Evolutionary conservation across 1,140 invertebrate species (phyloP), one percentile per base, ranked within the genome.

Genomic region (Lineus longissimus): DNA sequence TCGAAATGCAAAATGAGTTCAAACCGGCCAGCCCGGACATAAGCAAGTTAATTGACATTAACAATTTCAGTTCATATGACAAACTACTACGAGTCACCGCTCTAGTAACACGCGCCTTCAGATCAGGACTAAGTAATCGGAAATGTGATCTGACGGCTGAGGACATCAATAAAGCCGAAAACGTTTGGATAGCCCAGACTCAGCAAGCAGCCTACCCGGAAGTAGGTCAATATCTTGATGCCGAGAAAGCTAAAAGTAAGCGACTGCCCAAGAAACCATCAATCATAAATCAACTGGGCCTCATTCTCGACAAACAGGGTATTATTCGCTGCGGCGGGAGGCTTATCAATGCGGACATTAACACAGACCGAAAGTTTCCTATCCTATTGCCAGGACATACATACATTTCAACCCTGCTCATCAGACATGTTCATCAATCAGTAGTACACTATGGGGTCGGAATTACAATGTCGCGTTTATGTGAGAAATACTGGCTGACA

Each of bases 321-420:
- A 9, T 51, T 9, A 51, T 51, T 51, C 47, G 47, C 19, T 51
- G 47, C 25, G 47, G 6, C 47, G 47, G 47, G 47, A 51, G 47
- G 25, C 4, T 51, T 27, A 4, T 6, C 4, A 7, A 51, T 23
- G 47, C 47, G n/a, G n/a, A 19, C 19, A 9, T 23, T 9, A 7
- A 4, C 9, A 9, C 25, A 23, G 19, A 27, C 6, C 19, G 25
- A n/a, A 51, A 51, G 25, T 19, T 4, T 27, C 47, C 19, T 7
- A 23, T 23, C n/a, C n/a, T 51, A n/a, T 9, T 51, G 4, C 47
- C 47, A 6, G 6, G n/a, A 7, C n/a, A 51, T 4, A 23, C 6
- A 4, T 51, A 51, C n/a, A 4, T 51, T 9, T 6, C 47, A 6
- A 51, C 47, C 4, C 25, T 27, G 47, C 47, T 51, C 4, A 51